Base-by-base conservation (phyloP, 2,113 vertebrate genomes). In the Lucifuga dentata region DNA sequence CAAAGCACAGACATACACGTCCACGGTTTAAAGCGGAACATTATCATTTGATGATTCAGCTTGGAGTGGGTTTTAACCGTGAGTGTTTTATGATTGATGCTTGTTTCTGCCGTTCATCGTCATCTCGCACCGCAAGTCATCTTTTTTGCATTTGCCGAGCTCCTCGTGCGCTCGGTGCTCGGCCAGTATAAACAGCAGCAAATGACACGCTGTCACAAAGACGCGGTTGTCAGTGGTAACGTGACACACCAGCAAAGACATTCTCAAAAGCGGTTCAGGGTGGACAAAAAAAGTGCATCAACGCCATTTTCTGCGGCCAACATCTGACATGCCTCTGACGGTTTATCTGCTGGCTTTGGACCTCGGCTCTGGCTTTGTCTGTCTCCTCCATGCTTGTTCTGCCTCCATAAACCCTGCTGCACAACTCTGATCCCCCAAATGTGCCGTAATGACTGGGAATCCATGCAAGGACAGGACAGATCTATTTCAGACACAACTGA, bases 171-270 rank as follows among this genome's bases (percentile, higher is more conserved):
- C 48, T 83, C 29, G 36, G 36, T 76, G 58, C 36, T 17, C 12
- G 26, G 83, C 83, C 87, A 87, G 55, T 68, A 67, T 75, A 73
- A 90, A 88, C 69, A 75, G 71, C 52, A 69, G 64, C 48, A 80
- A 82, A 70, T 70, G 69, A 17, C 67, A 74, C 41, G 60, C 68
- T 76, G 67, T 89, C 77, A 67, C 68, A 80, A 64, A 56, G 45
- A 71, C 61, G 53, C 57, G 70, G 74, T 67, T 76, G 69, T 63
- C 52, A 64, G 46, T 59, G 43, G 52, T 75, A 73, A 84, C 41
- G 44, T 52, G 71, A 82, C 76, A 66, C 76, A 57, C 41, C 51
- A 59, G 48, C n/a, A 64, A 67, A 70, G 55, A 29, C 38, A 55
- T 75, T 78, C 80, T 72, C 56, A 80, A 59, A 66, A 73, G 57